These are phyloP conservation scores for Drosophila paucipuncta DNA, from an alignment of 2,888 invertebrate species.

Conservation along the genomic window DNA sequence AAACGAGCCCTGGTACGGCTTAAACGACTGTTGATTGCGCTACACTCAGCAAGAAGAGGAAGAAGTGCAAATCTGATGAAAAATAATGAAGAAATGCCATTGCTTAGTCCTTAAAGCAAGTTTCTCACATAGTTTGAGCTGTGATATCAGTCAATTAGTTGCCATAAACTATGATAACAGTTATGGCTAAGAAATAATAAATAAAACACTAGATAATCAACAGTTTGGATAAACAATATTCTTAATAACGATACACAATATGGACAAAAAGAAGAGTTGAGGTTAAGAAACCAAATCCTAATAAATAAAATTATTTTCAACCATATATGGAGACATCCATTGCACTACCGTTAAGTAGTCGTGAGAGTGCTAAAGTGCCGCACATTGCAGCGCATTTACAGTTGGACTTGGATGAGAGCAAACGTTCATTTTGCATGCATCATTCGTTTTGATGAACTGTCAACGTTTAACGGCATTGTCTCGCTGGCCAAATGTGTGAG, in stretches of 20 bases:
- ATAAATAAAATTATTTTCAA: not conserved
- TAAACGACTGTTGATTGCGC: slow-evolving; percentile 22
- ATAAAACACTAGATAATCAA: not conserved
- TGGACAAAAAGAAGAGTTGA: not conserved
- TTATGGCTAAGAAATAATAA: not conserved
- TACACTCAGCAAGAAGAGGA: slow-evolving; percentile 6
- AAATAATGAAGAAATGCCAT: not conserved
- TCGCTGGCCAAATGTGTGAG: slow-evolving; percentile 50
- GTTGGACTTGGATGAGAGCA: slow-evolving; percentile 20
- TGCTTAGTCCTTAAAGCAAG: not conserved
- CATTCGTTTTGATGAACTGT: slow-evolving; percentile 84
- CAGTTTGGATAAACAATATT: not conserved
- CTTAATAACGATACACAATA: not conserved
- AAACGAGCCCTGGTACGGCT: not conserved
- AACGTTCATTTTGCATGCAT: slow-evolving; percentile 80
- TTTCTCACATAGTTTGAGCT: not conserved
- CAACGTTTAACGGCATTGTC: slow-evolving; percentile 75
- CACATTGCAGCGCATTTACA: slow-evolving; percentile 36
- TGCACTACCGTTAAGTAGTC: not conserved
- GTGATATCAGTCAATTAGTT: not conserved
- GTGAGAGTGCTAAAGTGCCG: not conserved
- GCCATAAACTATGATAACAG: not conserved
- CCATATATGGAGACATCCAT: not conserved
- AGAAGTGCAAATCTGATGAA: not conserved
- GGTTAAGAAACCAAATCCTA: not conserved